These are phyloP conservation scores for Bradypus variegatus DNA, from an alignment of 2,797 vertebrate genomes.

Conservation along the genomic window DNA sequence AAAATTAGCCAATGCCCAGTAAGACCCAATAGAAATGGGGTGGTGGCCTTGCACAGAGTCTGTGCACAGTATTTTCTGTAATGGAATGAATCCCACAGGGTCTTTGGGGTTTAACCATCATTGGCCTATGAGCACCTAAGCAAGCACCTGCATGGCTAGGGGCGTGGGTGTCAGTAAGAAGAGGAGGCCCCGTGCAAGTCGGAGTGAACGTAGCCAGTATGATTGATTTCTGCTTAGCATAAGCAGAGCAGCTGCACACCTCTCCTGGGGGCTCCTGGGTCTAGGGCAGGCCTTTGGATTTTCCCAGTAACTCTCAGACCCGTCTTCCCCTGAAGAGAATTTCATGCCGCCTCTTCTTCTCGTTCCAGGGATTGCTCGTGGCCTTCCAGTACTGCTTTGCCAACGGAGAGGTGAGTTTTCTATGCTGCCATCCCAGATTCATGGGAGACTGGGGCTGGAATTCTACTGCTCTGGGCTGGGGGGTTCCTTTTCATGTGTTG, in stretches of 20 bases:
- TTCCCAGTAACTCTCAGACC: neutral
- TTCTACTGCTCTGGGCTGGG: neutral
- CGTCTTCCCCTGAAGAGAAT: neutral
- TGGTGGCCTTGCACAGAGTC: neutral
- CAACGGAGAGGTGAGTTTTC: constrained; percentile 89
- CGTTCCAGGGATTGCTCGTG: constrained; percentile 87
- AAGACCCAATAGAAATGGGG: neutral
- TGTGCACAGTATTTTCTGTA: neutral
- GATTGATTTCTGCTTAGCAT: neutral
- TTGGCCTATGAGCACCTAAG: neutral
- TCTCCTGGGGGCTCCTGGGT: neutral
- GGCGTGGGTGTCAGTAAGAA: neutral
- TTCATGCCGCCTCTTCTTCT: constrained; percentile 36
- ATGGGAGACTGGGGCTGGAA: neutral
- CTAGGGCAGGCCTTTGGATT: neutral
- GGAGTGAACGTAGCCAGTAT: accelerated
- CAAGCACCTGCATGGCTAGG: neutral
- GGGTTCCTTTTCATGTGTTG: neutral
- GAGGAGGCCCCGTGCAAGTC: neutral
- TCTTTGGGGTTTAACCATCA: neutral
- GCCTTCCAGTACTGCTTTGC: constrained; percentile 93
- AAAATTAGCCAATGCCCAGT: neutral
- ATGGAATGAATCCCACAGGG: neutral
- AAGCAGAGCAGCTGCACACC: no score
- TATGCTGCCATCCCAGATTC: neutral